Base-by-base conservation (phyloP, 2,113 vertebrate species). In the Crocuta crocuta region DNA sequence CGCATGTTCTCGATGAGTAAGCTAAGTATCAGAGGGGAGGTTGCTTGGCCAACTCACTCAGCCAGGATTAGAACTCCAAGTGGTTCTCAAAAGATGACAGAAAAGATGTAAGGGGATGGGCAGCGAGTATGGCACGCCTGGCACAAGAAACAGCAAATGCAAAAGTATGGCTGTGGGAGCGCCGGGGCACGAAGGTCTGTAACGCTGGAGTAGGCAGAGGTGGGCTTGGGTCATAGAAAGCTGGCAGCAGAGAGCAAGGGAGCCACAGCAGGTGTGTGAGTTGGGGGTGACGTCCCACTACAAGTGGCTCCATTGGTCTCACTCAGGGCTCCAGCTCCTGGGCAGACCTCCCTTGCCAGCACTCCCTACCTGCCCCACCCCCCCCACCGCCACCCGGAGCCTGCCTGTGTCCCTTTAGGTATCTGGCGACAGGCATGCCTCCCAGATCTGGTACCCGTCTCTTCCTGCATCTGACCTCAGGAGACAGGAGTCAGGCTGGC, bases 1-100 rank as follows among this genome's bases (percentile, higher is more conserved):
- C 13, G 3, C 61, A 26, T 71, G 86, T 89, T 97, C 43, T 71
- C 92, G 61, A 2, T 85, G 91, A 96, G 50, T 45, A 71, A 92
- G 94, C 79, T 21, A 13, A 26, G 80, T 68, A 58, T 89, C 88
- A 39, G 63, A 94, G 85, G 81, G 43, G 55, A 65, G 45, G 65
- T 68, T 55, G 58, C 84, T 68, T n/a, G 43, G 93, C 88, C 33
- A 50, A 24, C 82, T 89, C 11, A 3, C 39, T 79, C 33, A 87
- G 90, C 81, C 61, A 65, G 26, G 63, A 45, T 61, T 80, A 90
- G 95, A 94, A 94, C 21, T 86, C 79, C 61, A 43, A 63, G 73
- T 7, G 45, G 33, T 82, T 91, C 95, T 92, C 70, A 26, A 78
- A 82, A 78, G 88, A 79, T 45, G 43, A 85, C 43, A 78, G 83